Conservation (phyloP, 2,113 vertebrate species). For the Aldabrachelys gigantea region DNA sequence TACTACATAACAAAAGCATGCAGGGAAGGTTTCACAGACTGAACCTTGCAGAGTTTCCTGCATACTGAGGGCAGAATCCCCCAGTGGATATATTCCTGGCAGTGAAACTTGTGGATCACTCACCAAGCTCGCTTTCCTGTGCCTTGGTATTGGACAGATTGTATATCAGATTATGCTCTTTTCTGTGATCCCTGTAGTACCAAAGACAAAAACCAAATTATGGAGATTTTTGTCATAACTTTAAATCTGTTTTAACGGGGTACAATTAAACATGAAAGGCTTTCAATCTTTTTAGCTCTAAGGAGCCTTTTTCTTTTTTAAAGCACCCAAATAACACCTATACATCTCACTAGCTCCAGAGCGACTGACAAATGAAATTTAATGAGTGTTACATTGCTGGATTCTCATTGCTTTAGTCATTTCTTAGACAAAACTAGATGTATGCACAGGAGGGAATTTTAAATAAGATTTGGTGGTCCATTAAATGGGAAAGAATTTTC, state of each 20-base stretch:
- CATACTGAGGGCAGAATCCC: slow-evolving; percentile 30
- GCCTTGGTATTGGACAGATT: background rate
- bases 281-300: background rate
- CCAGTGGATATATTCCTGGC: slow-evolving; percentile 52
- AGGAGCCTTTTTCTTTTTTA: too few relatives aligned
- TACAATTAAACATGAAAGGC: background rate
- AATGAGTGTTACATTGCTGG: background rate
- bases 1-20: background rate
- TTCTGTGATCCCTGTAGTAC: background rate
- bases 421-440: background rate
- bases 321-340: background rate
- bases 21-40: slow-evolving; percentile 41
- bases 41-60: slow-evolving; percentile 28
- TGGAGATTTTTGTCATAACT: background rate
- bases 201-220: background rate
- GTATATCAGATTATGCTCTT: slow-evolving; percentile 44
- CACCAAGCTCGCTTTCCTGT: background rate
- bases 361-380: background rate
- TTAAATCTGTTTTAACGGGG: background rate
- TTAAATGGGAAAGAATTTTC: background rate
- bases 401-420: background rate
- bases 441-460: background rate
- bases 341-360: background rate
- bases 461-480: background rate
- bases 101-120: slow-evolving; percentile 39